phyloP scores from a whole-genome alignment of 2,113 vertebrate genomes.

The Grallaria varia region DNA sequence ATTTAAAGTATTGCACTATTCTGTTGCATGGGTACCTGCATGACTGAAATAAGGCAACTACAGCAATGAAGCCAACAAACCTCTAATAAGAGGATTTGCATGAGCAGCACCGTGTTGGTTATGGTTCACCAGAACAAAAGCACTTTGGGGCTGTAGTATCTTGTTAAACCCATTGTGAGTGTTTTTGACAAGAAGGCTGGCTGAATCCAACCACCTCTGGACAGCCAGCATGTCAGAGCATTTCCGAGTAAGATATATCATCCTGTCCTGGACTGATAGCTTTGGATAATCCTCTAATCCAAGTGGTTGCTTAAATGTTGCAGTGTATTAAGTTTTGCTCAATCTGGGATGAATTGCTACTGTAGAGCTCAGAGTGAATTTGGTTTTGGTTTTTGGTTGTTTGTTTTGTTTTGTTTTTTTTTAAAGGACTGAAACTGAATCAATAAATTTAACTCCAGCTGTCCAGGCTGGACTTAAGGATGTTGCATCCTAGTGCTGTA shows the following conservation, averaged over 20 bases:
- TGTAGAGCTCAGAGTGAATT: background rate
- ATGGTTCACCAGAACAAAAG: background rate
- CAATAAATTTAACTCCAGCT: background rate
- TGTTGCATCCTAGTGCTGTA: background rate
- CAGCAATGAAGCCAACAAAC: background rate
- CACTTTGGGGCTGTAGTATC: background rate
- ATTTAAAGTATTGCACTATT: background rate
- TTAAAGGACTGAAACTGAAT: background rate
- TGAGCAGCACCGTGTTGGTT: background rate
- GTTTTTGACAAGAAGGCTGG: background rate
- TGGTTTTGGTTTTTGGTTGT: background rate
- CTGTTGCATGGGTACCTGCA: background rate
- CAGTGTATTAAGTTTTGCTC: background rate
- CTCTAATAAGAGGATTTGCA: background rate
- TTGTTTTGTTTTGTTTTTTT: background rate
- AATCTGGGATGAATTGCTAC: background rate
- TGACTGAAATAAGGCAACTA: background rate
- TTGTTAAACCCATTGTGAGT: slow-evolving; percentile 14
- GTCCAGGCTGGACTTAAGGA: background rate
- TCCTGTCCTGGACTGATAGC: background rate
- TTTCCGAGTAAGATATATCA: background rate
- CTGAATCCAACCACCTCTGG: background rate
- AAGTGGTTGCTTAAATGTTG: slow-evolving; percentile 3
- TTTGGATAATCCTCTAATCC: slow-evolving; percentile 29
- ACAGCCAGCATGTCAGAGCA: background rate